Evolutionary conservation across 2,888 invertebrate genomes (phyloP), one percentile per base, ranked within the genome.

Genomic region (Odontocolon sp.): DNA sequence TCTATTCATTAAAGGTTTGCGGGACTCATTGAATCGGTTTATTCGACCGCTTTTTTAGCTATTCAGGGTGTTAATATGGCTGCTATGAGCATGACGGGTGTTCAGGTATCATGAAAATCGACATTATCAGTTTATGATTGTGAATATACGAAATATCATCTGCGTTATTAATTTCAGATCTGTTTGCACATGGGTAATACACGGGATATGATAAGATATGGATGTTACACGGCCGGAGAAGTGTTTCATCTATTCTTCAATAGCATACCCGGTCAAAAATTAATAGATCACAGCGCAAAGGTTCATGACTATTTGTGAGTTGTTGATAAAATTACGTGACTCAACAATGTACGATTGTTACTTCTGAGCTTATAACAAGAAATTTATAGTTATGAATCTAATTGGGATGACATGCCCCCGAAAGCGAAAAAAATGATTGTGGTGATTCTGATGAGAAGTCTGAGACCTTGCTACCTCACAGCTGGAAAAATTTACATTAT

Each of bases 221-320:
- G 40, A 31, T 36, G 56, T 52, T 80, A 78, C 8, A 40, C 57
- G 5, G 16, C 18, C 0, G 66, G 69, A 2, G 70, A 75, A 67
- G 50, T 72, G 18, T 52, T 66, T 52, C 75, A 76, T 40, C 50
- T 80, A 5, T 78, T 73, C 36, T 70, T 72, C 26, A 68, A 67
- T 8, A 70, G 78, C 40, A 3, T 69, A 16, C 75, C 68, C 1
- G 80, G 80, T 2, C 72, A 80, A 33, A 56, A 59, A n/a, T 9
- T 78, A 6, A 50, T 78, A 16, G 72, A 80, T 26, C 52, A 78
- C 61, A 80, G 78, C 36, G 5, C 57, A 9, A 47, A 61, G 8
- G 33, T 80, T 33, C 67, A 40, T 11, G 26, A 68, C n/a, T 18
- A 47, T 23, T 47, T 45, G 80, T 78, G 52, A 66, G 68, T 42